Evolutionary conservation across 2,797 vertebrate genomes (phyloP).

Genomic region (Poeciliopsis gracilis): DNA sequence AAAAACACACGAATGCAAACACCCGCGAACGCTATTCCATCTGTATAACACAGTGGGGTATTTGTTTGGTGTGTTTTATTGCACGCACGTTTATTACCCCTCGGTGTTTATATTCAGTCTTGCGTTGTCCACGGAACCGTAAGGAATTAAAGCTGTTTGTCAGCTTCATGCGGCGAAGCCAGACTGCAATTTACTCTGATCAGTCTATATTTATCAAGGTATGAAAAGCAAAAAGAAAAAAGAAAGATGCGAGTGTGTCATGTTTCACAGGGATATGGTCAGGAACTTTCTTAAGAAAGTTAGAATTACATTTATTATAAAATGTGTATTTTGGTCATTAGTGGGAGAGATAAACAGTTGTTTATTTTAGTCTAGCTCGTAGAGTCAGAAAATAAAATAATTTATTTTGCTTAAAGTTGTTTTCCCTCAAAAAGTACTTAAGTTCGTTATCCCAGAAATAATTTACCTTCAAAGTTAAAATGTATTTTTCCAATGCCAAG

Average conservation of each 20-base stretch:
- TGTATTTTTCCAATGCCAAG: too few species aligned
- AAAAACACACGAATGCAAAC: slow-evolving; percentile 36
- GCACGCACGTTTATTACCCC: slow-evolving; percentile 64
- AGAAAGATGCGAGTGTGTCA: slow-evolving; percentile 28
- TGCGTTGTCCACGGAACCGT: slow-evolving; percentile 58
- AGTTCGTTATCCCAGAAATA: not conserved
- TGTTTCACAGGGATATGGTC: slow-evolving; percentile 35
- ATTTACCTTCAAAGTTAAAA: not conserved
- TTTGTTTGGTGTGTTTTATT: slow-evolving; percentile 68
- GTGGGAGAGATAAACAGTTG: not conserved
- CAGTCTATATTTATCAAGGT: slow-evolving; percentile 67
- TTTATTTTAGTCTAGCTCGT: not conserved
- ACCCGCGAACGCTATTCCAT: slow-evolving; percentile 52
- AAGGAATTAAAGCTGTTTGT: slow-evolving; percentile 77
- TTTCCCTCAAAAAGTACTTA: not conserved
- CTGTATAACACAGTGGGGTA: slow-evolving; percentile 60
- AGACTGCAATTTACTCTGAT: slow-evolving; percentile 72
- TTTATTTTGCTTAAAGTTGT: not conserved
- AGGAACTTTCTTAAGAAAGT: slow-evolving; percentile 1
- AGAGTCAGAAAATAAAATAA: not conserved
- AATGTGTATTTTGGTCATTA: not conserved
- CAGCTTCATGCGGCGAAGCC: slow-evolving; percentile 59
- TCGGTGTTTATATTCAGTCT: slow-evolving; percentile 67
- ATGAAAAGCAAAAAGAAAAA: slow-evolving; percentile 29
- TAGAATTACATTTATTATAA: not conserved